phyloP scores from a whole-genome alignment of 1,140 invertebrate species.

The Drosophila kohkoa region DNA sequence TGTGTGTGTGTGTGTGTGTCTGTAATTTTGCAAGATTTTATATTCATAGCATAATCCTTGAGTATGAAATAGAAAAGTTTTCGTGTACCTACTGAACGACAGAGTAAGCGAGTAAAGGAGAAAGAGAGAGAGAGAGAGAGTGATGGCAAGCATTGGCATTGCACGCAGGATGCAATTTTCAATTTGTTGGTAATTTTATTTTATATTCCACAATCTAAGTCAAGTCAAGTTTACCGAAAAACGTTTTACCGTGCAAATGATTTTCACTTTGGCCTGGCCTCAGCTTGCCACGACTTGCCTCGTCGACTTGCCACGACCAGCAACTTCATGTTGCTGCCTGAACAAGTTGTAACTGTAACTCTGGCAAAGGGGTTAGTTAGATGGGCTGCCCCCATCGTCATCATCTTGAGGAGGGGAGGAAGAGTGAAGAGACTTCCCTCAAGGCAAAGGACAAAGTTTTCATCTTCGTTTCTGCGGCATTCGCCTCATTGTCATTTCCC shows the following conservation, averaged over 20 bases:
- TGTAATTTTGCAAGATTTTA: conserved; percentile 80
- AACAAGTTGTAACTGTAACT: conserved; percentile 67
- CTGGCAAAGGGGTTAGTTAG: conserved; percentile 22
- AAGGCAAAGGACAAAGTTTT: conserved; percentile 71
- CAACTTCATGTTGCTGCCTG: conserved; percentile 32
- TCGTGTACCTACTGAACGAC: conserved; percentile 51
- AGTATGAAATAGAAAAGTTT: conserved; percentile 79
- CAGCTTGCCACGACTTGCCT: conserved; percentile 7
- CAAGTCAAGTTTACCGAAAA: conserved; percentile 82
- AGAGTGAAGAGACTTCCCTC: conserved; percentile 17
- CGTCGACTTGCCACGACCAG: conserved; percentile 22
- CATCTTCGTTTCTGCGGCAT: conserved; percentile 40
- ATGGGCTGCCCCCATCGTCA: no score
- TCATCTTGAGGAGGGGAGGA: no score
- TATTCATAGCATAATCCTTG: conserved; percentile 81
- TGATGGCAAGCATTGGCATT: conserved; percentile 17
- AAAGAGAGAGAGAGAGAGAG: neutral
- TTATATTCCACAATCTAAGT: conserved; percentile 81
- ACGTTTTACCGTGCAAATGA: conserved; percentile 82
- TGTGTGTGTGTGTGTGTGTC: conserved; percentile 37
- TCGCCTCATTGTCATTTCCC: conserved; percentile 62
- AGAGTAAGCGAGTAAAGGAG: neutral
- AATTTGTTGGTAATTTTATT: conserved; percentile 83
- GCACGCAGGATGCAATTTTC: conserved; percentile 81
- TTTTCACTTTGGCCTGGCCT: conserved; percentile 66